A percentile compares a stretch with the other conserved stretches of the same genome.
Conservation (phyloP, 2,113 vertebrate species). For the Leptocoma aspasia region DNA sequence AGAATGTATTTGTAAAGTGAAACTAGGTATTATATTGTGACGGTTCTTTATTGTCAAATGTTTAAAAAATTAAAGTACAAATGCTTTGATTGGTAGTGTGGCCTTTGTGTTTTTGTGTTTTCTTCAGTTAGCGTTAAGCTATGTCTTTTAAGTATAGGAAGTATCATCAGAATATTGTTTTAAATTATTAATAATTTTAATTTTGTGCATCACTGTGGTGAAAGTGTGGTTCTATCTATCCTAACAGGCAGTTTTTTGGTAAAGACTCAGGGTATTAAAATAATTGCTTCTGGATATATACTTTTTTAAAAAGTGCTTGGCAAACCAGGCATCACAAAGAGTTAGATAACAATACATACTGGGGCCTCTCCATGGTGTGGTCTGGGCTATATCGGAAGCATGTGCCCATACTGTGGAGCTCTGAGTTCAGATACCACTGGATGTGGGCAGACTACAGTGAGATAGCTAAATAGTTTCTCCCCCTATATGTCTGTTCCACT, state of each 20-base stretch:
- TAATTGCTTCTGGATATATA: not conserved
- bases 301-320: not conserved
- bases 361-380: not conserved
- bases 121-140: not conserved
- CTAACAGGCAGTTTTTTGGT: not conserved
- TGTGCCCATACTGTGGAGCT: not conserved
- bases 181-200: not conserved
- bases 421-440: not conserved
- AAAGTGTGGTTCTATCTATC: not conserved
- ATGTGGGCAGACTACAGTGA: not conserved
- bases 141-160: not conserved
- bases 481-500: not conserved
- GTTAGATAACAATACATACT: not conserved
- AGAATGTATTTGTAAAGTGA: not conserved
- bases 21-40: not conserved
- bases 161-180: not conserved
- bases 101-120: not conserved
- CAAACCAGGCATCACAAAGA: not conserved
- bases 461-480: not conserved
- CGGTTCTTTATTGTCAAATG: not conserved
- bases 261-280: not conserved
- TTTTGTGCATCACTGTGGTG: not conserved
- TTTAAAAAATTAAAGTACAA: not conserved
- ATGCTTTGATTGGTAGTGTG: not conserved
- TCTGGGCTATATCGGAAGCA: not conserved